Base-by-base conservation (phyloP, 2,888 invertebrate genomes). In the Drosophila maculinotata region DNA sequence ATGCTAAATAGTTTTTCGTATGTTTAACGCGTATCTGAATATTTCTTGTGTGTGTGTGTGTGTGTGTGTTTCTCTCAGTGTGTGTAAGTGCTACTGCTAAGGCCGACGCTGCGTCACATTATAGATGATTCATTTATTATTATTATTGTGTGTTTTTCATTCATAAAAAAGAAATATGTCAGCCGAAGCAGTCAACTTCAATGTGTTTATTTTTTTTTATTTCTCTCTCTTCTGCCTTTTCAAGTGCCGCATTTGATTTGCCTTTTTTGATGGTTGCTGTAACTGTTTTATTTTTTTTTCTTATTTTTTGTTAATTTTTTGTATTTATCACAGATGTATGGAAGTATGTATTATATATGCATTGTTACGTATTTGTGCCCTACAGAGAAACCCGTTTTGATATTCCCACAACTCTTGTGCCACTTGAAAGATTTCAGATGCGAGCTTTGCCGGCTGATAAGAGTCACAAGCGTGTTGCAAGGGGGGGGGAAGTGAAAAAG, bases 331-430 rank as follows among this genome's bases (percentile, higher is more conserved):
- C 30, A 52, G 36, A 54, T 44, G 14, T 39, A 41, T 41, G 12
- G 2, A 17, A 14, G 17, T 30, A 14, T 47, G 38, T 35, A 59
- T 62, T 65, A 57, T 66, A 65, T 54, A 45, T 57, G 52, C 48
- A 59, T 44, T 70, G 73, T 84, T 84, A 84, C 85, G 85, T 76
- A 84, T 78, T 45, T 66, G 51, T 80, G 85, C 85, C 79, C 85
- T 81, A 75, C 66, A 84, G 82, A 69, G 69, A 69, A 79, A 79
- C 82, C 82, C 75, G 79, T 79, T 79, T 69, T 47, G 23, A 69
- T 73, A 69, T 73, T 75, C 72, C 72, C 75, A 72, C 72, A 72
- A 56, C 70, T 69, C 70, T 65, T 75, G 70, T 60, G 47, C 70
- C 72, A 70, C 72, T 75, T 73, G 75, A 73, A 52, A 52, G 39